These are phyloP conservation scores for Hyposmocoma kahamanoa DNA, from an alignment of 1,140 invertebrate genomes.

Conservation along the genomic window DNA sequence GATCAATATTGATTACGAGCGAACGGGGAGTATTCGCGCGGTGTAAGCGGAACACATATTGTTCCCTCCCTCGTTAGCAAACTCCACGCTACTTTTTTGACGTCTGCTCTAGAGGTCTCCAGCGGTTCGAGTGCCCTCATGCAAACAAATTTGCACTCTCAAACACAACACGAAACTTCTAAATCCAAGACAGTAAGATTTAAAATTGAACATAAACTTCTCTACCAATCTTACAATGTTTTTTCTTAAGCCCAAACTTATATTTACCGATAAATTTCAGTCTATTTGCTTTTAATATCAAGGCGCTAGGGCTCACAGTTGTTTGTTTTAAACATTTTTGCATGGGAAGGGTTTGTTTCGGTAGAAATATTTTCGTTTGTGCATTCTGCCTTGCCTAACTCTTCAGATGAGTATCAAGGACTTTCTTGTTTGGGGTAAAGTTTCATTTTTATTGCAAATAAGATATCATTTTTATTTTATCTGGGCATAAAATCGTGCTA, in stretches of 20 bases:
- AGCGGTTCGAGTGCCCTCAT: conserved; percentile 35
- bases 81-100: conserved; percentile 56
- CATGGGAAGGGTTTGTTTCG: conserved; percentile 14
- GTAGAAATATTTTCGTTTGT: conserved; percentile 32
- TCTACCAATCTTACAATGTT: neutral
- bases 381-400: conserved; percentile 37
- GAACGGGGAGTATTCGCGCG: conserved; percentile 12
- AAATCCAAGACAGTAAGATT: conserved; percentile 30
- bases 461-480: conserved; percentile 4
- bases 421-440: conserved; percentile 25
- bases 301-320: conserved; percentile 27
- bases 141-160: conserved; percentile 21
- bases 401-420: conserved; percentile 54
- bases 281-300: conserved; percentile 14
- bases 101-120: conserved; percentile 55
- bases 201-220: conserved; percentile 21
- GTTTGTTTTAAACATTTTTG: conserved; percentile 7
- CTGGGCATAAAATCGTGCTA: too few relatives aligned
- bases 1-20: conserved; percentile 8
- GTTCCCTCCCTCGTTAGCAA: conserved; percentile 56
- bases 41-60: conserved; percentile 42
- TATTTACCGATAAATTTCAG: neutral
- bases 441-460: conserved; percentile 5
- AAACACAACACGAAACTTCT: conserved; percentile 23
- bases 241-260: conserved; percentile 6